phyloP scores from a whole-genome alignment of 2,888 invertebrate genomes.

The Monochamus alternatus region DNA sequence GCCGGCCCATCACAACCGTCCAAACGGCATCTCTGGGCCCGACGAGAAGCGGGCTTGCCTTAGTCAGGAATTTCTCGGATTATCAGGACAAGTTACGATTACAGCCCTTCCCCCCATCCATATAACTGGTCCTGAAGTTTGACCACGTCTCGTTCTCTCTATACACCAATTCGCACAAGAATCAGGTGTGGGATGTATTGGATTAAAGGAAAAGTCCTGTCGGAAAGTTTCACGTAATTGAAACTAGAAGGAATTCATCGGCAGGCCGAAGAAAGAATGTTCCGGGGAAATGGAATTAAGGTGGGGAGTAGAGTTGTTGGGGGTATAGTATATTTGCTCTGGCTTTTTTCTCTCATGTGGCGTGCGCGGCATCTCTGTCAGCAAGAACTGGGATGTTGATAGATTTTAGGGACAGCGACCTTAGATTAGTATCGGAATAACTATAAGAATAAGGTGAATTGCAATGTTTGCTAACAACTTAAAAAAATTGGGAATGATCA shows the following conservation, averaged over 20 bases:
- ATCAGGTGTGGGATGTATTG: slow-evolving; percentile 45
- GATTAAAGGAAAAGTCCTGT: slow-evolving; percentile 43
- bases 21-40: slow-evolving; percentile 16
- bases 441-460: no score
- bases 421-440: no score
- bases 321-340: not conserved
- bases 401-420: no score
- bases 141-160: slow-evolving; percentile 22
- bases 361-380: not conserved
- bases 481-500: no score
- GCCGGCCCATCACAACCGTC: not conserved
- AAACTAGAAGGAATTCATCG: slow-evolving; percentile 43
- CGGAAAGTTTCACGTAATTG: slow-evolving; percentile 40
- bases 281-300: slow-evolving; percentile 1
- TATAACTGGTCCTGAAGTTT: slow-evolving; percentile 18
- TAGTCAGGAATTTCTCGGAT: slow-evolving; percentile 54
- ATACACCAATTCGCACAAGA: slow-evolving; percentile 30
- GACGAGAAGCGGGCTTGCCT: not conserved
- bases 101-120: slow-evolving; percentile 27
- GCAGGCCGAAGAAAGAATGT: slow-evolving; percentile 12
- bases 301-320: not conserved
- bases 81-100: slow-evolving; percentile 43
- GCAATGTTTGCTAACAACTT: no score
- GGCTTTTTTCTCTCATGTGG: not conserved
- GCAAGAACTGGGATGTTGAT: no score